Percentiles rank a stretch among this genome's conserved stretches.
Evolutionary conservation across 2,113 vertebrate genomes (phyloP).

Genomic region (Spilogale gracilis): DNA sequence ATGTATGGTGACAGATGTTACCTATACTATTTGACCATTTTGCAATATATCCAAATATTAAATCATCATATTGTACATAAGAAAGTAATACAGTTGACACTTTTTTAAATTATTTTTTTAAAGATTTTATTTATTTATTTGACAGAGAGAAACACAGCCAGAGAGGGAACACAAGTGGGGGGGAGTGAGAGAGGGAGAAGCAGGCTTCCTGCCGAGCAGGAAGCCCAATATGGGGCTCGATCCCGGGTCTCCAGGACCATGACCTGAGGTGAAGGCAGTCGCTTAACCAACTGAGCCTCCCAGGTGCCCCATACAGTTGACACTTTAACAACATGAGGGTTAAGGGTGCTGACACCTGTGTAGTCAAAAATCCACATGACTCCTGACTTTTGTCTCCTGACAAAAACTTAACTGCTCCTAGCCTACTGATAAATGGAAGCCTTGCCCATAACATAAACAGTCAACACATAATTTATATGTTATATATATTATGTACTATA

Average conservation of each 20-base stretch:
- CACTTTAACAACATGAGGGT: background rate
- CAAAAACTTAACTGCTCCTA: background rate
- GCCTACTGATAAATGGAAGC: background rate
- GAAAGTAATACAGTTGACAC: background rate
- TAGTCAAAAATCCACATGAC: background rate
- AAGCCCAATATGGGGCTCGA: too few relatives aligned
- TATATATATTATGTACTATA: background rate
- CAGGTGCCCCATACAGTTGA: background rate
- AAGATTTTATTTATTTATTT: too few relatives aligned
- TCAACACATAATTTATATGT: background rate
- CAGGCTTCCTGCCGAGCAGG: too few relatives aligned
- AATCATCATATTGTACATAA: background rate
- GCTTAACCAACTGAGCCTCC: too few relatives aligned
- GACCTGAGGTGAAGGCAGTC: too few relatives aligned
- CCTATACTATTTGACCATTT: background rate
- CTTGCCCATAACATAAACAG: background rate
- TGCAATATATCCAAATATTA: background rate
- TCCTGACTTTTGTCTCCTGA: too few relatives aligned
- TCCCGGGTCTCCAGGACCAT: too few relatives aligned
- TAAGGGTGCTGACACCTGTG: background rate
- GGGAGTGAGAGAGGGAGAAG: too few relatives aligned
- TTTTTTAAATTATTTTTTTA: background rate
- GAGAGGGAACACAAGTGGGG: too few relatives aligned
- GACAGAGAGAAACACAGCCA: too few relatives aligned
- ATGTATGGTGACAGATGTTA: background rate